A percentile compares a stretch with the other conserved stretches of the same genome.
These are phyloP conservation scores for Sipha flava DNA, from an alignment of 1,140 invertebrate genomes.

Conservation along the genomic window DNA sequence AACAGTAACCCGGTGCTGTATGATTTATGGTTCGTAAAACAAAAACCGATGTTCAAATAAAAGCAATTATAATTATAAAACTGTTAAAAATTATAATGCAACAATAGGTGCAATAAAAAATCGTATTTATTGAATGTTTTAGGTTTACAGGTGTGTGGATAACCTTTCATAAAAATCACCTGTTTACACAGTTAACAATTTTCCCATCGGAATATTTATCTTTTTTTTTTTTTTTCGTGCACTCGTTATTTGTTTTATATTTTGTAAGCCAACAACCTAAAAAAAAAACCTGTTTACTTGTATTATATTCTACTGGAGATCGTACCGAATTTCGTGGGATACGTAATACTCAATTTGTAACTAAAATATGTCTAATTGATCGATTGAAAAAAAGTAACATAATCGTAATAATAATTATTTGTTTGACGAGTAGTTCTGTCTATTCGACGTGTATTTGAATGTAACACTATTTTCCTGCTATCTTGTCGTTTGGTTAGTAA, in stretches of 20 bases:
- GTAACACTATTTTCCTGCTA: too few relatives aligned
- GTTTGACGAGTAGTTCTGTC: background rate
- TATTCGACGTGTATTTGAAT: too few relatives aligned
- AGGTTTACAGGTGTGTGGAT: background rate
- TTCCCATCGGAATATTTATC: constrained; percentile 27
- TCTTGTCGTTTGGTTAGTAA: too few relatives aligned
- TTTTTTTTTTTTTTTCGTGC: background rate
- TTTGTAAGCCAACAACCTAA: background rate
- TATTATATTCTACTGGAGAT: background rate
- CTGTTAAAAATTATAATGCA: background rate
- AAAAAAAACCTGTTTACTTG: constrained; percentile 3
- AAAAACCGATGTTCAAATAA: background rate
- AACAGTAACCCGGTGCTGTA: background rate
- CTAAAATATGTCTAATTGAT: background rate
- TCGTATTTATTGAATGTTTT: background rate
- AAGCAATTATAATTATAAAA: background rate
- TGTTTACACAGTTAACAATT: constrained; percentile 20
- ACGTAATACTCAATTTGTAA: background rate
- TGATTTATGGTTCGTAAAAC: background rate
- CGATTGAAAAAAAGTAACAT: background rate
- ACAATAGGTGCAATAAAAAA: background rate
- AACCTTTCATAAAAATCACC: constrained; percentile 24
- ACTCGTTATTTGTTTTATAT: constrained; percentile 3
- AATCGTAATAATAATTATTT: background rate
- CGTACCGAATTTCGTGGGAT: background rate